These are phyloP conservation scores for Microtus montanus DNA, from an alignment of 2,113 vertebrate genomes.

Conservation along the genomic window DNA sequence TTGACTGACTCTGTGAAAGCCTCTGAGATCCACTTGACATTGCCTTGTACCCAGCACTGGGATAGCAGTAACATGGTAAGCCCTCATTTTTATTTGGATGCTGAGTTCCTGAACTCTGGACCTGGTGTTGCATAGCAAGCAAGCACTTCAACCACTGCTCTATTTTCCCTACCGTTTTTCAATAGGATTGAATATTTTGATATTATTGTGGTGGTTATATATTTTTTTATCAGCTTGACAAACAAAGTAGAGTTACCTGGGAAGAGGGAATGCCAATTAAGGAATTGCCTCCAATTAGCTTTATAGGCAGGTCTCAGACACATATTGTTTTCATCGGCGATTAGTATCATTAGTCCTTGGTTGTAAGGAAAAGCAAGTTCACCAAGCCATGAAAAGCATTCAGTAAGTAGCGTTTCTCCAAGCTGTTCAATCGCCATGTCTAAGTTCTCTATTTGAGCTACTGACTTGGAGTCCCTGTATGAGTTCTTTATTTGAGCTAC, in stretches of 20 bases:
- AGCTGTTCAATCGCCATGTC: background rate
- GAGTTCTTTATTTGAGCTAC: background rate
- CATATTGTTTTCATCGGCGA: background rate
- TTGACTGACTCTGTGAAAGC: no score
- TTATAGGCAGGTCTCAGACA: background rate
- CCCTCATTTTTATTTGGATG: background rate
- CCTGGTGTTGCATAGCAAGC: background rate
- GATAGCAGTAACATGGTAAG: background rate
- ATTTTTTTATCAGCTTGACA: background rate
- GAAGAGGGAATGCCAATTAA: background rate
- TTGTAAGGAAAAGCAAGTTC: background rate
- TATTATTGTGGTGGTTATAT: background rate
- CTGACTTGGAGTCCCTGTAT: background rate
- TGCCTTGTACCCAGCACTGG: background rate
- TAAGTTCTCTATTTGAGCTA: background rate
- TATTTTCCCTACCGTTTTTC: background rate
- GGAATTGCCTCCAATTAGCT: background rate
- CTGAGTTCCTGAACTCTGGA: background rate
- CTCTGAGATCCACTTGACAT: background rate
- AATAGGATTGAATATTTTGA: background rate
- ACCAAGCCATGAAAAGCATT: background rate
- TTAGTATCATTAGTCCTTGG: background rate
- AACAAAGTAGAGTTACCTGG: background rate
- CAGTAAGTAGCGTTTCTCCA: background rate
- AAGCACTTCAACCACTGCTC: background rate